Evolutionary conservation across 2,797 vertebrate species (phyloP), one percentile per base, ranked within the genome.

Genomic region (Enteromius unitaeniatus): DNA sequence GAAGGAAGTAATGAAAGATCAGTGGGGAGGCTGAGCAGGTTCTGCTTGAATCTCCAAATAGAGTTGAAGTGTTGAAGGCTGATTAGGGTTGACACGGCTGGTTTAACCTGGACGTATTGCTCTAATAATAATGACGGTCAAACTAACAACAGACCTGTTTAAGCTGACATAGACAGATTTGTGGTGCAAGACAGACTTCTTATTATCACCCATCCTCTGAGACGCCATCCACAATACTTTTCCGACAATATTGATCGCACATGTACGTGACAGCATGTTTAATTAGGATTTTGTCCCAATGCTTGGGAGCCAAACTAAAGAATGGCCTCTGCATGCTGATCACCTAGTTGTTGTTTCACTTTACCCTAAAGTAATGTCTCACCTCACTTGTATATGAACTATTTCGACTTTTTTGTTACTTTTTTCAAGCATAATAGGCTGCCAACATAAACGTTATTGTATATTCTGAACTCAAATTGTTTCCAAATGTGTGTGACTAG

Each of bases 121-220:
- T 65, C 80, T 51, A 74, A 65, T 74, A 74, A 51, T 74, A 58
- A 82, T 40, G 58, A 9, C 58, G 49, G 42, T 64, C 55, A 64
- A 65, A 37, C 45, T 82, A 74, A 74, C 58, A 60, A 74, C 9
- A 65, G 45, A 53, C 26, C 53, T 64, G 42, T 64, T 58, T 82
- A 64, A 51, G 47, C 81, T 19, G n/a, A 28, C 47, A 28, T 28
- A 28, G 28, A 28, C 28, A 28, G 28, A 28, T 28, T 28, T 28
- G 28, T 28, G 28, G n/a, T n/a, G n/a, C n/a, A n/a, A n/a, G n/a
- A n/a, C n/a, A n/a, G 28, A 28, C 28, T 28, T 28, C 28, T 28
- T 28, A 28, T 28, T 28, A 28, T 28, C 26, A 60, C 62, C 72
- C 19, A 40, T 62, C 14, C 31, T 80, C 67, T 79, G 17, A 70